Base-by-base conservation (phyloP, 23 tunicate genomes). In the Clavelina lepadiformis region DNA sequence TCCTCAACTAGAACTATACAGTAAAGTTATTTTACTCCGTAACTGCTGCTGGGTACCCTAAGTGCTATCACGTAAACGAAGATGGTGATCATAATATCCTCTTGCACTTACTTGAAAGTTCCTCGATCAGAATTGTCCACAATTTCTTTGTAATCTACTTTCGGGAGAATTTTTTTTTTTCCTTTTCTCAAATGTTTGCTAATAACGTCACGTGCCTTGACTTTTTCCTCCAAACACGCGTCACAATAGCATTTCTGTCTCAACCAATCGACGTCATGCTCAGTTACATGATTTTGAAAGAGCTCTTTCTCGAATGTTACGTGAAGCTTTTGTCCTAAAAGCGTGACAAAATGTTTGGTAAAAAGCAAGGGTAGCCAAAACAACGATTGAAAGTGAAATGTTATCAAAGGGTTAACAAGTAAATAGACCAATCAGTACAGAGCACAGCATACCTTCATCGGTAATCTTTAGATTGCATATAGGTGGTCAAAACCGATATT, bases 181-280 rank as follows among this genome's bases (percentile, higher is more conserved):
- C n/a, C n/a, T n/a, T n/a, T 24, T 27, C 23, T n/a, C 18, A 11
- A 30, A 23, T 58, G 30, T 28, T 5, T 25, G 15, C 25, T 49
- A 22, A 75, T 75, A 31, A 75, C 80, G 51, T 75, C 80, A 63
- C 51, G 33, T 31, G 11, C 34, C 0, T 2, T 23, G 2, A 75
- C 33, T 33, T 74, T 49, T 3, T 26, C 3, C n/a, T 67, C 52
- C 0, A 83, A 35, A 54, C 91, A 74, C 13, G 34, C 63, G 28
- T 74, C 69, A 58, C 91, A 83, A 35, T 68, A 66, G 63, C 91
- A 83, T 46, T 83, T 74, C 46, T 47, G 20, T 1, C 76, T 65
- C 49, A 83, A 63, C 91, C 91, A 83, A 30, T 74, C 77, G 15
- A 69, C 11, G 6, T 76, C 64, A 18, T 45, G 65, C 2, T 34